A percentile compares a stretch with the other conserved stretches of the same genome.
phyloP scores from a whole-genome alignment of 2,888 invertebrate genomes.

The Dryocosmus kuriphilus region DNA sequence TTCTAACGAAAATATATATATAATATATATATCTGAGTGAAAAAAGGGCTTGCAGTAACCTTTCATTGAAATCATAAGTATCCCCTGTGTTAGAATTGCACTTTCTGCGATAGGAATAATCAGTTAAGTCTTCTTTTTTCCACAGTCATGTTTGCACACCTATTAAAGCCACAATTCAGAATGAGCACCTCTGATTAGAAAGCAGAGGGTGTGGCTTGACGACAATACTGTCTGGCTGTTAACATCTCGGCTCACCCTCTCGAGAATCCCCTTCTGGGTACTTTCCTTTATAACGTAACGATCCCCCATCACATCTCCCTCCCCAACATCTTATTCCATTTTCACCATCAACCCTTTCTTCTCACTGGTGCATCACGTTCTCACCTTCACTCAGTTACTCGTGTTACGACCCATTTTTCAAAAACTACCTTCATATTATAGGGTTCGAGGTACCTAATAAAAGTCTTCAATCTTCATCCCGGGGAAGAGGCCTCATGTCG shows the following conservation, averaged over 20 bases:
- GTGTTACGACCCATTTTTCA: conserved; percentile 3
- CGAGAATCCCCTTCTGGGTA: conserved; percentile 61
- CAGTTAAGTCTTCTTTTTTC: conserved; percentile 44
- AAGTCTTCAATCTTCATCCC: neutral
- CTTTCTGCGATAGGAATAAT: conserved; percentile 11
- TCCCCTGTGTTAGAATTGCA: conserved; percentile 10
- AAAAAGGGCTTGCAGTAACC: neutral
- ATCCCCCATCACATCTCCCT: conserved; percentile 7
- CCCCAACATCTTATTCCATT: neutral
- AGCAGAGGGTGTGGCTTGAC: conserved; percentile 59
- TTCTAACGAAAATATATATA: no score
- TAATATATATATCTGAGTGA: no score
- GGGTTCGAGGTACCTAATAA: neutral
- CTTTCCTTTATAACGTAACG: conserved; percentile 61
- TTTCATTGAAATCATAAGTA: neutral
- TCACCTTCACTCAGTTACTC: conserved; percentile 22
- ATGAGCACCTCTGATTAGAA: conserved; percentile 62
- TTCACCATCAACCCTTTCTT: conserved; percentile 43
- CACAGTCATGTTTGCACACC: conserved; percentile 39
- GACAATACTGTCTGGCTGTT: conserved; percentile 68
- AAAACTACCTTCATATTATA: neutral
- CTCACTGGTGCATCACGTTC: conserved; percentile 30
- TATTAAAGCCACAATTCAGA: conserved; percentile 47
- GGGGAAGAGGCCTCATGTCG: no score
- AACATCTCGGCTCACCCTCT: conserved; percentile 63